Conservation (phyloP, 2,888 invertebrate species). For the Lysandra coridon region DNA sequence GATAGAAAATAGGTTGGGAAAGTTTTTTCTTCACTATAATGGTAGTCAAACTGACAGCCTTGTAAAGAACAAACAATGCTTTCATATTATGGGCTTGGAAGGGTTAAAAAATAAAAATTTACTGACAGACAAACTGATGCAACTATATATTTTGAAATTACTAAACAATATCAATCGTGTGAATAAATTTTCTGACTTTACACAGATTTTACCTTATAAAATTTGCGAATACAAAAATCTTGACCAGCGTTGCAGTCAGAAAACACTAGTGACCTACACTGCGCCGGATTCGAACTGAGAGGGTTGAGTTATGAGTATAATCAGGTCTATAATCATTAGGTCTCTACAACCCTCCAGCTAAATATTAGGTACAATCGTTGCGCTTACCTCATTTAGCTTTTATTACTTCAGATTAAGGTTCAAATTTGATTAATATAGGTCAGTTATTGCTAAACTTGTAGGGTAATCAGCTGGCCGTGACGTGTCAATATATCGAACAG, state of each 20-base stretch:
- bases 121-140: background rate
- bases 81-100: too few relatives aligned
- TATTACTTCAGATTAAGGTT: background rate
- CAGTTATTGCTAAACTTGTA: constrained; percentile 36
- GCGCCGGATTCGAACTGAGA: constrained; percentile 57
- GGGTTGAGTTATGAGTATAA: constrained; percentile 13
- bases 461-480: constrained; percentile 51
- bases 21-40: too few relatives aligned
- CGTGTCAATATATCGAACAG: constrained; percentile 56
- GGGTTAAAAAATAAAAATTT: background rate
- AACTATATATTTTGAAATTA: background rate
- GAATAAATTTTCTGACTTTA: background rate
- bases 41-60: too few relatives aligned
- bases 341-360: constrained; percentile 45
- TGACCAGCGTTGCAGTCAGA: background rate
- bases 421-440: background rate
- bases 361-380: constrained; percentile 30
- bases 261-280: constrained; percentile 63
- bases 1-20: too few relatives aligned
- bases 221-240: background rate
- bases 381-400: background rate
- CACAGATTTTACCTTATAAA: background rate
- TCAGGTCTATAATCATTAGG: constrained; percentile 26
- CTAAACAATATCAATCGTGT: background rate
- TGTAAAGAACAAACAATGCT: too few relatives aligned